phyloP scores from a whole-genome alignment of 2,113 vertebrate genomes.

The Lophotis ruficrista region DNA sequence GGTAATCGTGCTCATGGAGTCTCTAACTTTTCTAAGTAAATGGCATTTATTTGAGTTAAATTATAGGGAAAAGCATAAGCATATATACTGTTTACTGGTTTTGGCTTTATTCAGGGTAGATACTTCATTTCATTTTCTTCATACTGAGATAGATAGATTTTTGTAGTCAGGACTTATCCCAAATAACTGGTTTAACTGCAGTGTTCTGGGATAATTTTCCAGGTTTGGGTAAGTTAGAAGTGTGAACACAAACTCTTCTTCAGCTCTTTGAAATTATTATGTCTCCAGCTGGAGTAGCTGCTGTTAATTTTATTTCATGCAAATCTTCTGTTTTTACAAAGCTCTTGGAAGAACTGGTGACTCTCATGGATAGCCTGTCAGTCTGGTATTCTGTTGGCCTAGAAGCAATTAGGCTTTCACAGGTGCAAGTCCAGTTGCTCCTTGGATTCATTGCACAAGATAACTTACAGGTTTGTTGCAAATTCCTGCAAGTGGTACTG shows the following conservation, averaged over 20 bases:
- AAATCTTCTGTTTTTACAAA: constrained; percentile 37
- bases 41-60: neutral
- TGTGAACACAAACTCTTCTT: neutral
- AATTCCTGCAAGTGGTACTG: neutral
- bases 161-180: neutral
- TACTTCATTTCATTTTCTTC: neutral
- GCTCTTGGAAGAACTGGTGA: constrained; percentile 89
- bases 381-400: constrained; percentile 88
- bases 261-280: neutral
- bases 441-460: constrained; percentile 95
- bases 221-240: neutral
- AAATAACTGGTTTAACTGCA: neutral
- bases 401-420: constrained; percentile 87
- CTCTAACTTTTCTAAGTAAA: neutral
- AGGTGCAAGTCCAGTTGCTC: constrained; percentile 89
- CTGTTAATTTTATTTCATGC: neutral
- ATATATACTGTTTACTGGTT: neutral
- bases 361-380: constrained; percentile 91
- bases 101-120: neutral
- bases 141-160: neutral
- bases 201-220: neutral
- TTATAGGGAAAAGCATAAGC: neutral
- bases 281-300: neutral
- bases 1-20: neutral
- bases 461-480: constrained; percentile 85